Conservation (phyloP, 1,140 invertebrate species). For the Apis florea region DNA sequence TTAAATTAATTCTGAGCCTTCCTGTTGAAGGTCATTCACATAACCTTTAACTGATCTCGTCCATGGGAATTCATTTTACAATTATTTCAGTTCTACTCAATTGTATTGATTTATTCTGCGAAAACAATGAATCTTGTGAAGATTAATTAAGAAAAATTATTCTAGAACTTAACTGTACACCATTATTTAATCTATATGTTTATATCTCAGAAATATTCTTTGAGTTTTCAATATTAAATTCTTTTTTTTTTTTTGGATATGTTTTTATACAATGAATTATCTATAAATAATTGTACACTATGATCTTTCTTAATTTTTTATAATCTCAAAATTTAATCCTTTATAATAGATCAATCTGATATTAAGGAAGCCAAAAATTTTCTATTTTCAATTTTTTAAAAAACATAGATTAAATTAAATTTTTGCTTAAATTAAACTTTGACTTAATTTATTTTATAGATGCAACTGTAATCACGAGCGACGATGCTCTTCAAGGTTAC, state of each 20-base stretch:
- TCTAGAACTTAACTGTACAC: no score
- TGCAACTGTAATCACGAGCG: conserved; percentile 60
- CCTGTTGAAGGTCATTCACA: conserved; percentile 48
- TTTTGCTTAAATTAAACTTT: no score
- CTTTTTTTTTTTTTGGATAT: no score
- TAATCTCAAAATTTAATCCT: not conserved
- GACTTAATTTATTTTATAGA: conserved; percentile 47
- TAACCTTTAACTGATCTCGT: not conserved
- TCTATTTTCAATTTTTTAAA: not conserved
- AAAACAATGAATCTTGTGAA: not conserved
- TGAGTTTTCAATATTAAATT: no score
- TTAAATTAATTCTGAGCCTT: conserved; percentile 36
- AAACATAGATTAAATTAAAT: no score
- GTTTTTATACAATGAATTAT: no score
- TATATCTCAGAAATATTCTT: no score
- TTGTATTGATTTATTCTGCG: conserved; percentile 10
- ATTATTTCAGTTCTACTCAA: not conserved
- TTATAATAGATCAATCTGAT: not conserved
- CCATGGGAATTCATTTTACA: conserved; percentile 29
- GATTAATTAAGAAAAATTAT: not conserved
- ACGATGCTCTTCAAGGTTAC: conserved; percentile 64
- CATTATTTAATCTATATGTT: no score
- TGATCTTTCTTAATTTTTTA: not conserved
- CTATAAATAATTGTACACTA: no score
- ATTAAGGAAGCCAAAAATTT: not conserved